These are phyloP conservation scores for Cottus gobio DNA, from an alignment of 2,113 vertebrate genomes.

Conservation along the genomic window DNA sequence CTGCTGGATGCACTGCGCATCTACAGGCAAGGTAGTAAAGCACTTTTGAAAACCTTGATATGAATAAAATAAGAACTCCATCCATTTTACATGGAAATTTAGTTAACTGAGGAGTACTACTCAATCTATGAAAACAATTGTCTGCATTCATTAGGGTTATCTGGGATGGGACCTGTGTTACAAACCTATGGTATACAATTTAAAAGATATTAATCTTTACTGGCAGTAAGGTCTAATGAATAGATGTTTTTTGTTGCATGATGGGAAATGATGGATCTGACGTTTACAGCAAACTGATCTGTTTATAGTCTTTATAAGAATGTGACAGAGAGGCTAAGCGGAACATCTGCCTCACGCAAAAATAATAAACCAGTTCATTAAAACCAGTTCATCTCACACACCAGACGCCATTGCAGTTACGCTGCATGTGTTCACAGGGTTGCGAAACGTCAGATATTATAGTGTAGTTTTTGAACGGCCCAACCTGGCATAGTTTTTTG, in stretches of 20 bases:
- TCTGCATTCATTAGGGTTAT: background rate
- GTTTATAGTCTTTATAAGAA: no score
- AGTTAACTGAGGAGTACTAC: background rate
- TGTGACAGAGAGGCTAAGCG: no score
- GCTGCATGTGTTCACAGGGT: no score
- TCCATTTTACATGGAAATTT: background rate
- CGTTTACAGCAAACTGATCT: no score
- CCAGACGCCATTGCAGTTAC: no score
- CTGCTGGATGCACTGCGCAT: constrained; percentile 94
- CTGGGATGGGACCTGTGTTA: background rate
- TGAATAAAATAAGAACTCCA: background rate
- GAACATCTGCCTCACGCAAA: no score
- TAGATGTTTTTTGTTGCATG: background rate
- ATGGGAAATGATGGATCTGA: background rate
- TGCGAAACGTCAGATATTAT: no score
- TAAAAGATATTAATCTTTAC: background rate
- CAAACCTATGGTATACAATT: background rate
- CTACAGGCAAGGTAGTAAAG: constrained; percentile 92
- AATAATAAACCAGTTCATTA: no score
- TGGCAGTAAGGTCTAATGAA: background rate
- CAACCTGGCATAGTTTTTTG: no score
- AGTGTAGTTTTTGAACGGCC: no score
- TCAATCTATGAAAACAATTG: background rate
- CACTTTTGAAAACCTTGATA: background rate
- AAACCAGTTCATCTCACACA: no score